Conservation (phyloP, 2,797 vertebrate genomes). For the Synaphobranchus kaupii region DNA sequence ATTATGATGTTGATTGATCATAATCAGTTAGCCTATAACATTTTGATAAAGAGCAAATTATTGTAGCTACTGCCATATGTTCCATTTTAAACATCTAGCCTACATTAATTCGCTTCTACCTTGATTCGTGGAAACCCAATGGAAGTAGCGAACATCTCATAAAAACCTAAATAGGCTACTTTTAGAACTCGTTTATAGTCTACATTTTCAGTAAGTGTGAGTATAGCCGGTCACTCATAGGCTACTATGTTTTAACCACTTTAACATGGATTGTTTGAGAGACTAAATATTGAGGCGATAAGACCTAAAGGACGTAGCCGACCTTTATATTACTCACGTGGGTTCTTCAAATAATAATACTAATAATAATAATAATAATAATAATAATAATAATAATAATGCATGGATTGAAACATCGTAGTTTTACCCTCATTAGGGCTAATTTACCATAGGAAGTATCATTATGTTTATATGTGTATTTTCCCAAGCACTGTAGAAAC, state of each 20-base stretch:
- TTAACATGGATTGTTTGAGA: no score
- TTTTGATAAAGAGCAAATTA: neutral
- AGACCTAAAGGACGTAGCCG: no score
- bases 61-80: neutral
- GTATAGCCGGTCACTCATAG: neutral
- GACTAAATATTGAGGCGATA: no score
- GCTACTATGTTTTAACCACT: no score
- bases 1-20: neutral
- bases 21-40: neutral
- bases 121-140: neutral
- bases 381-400: no score
- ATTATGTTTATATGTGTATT: neutral
- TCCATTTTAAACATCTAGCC: neutral
- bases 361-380: no score
- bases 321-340: no score
- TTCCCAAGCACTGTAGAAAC: neutral
- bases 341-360: no score
- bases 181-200: neutral
- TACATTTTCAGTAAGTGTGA: neutral
- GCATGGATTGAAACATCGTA: no score
- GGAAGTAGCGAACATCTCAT: neutral
- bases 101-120: neutral
- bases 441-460: neutral
- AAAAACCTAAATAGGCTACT: neutral
- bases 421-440: neutral